Evolutionary conservation across 2,888 invertebrate genomes (phyloP).

Genomic region (Notodonta ziczac): DNA sequence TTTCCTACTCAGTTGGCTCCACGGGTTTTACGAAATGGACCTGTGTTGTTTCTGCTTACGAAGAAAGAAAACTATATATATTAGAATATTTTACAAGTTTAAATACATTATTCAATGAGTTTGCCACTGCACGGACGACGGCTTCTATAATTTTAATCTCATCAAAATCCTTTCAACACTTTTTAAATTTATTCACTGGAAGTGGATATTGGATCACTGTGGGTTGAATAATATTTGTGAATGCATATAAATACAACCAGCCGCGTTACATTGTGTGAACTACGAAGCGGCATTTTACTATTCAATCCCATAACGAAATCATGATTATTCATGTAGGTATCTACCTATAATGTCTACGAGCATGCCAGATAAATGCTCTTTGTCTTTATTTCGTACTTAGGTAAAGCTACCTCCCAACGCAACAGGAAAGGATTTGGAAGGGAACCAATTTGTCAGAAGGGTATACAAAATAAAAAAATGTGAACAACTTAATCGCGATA

Average conservation of each 20-base stretch:
- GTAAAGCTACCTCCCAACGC: no score
- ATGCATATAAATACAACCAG: constrained; percentile 21
- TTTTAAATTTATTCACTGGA: constrained; percentile 41
- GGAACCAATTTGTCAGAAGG: constrained; percentile 9
- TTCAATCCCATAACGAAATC: not conserved
- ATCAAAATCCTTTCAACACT: constrained; percentile 41
- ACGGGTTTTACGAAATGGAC: no score
- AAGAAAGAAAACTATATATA: no score
- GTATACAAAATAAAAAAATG: constrained; percentile 13
- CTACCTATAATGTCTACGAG: no score
- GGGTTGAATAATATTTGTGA: constrained; percentile 33
- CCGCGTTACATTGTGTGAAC: not conserved
- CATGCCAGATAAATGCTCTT: no score
- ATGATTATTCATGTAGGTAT: no score
- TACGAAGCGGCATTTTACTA: not conserved
- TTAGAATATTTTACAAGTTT: no score
- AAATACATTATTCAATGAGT: not conserved
- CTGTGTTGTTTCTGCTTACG: no score
- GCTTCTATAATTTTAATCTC: constrained; percentile 28
- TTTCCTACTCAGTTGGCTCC: no score
- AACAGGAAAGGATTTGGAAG: no score
- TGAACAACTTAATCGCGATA: constrained; percentile 24
- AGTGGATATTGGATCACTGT: constrained; percentile 43
- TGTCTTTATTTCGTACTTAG: not conserved
- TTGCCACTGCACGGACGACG: not conserved